Base-by-base conservation (phyloP, 2,888 invertebrate genomes). In the Hoplodrina blanda region DNA sequence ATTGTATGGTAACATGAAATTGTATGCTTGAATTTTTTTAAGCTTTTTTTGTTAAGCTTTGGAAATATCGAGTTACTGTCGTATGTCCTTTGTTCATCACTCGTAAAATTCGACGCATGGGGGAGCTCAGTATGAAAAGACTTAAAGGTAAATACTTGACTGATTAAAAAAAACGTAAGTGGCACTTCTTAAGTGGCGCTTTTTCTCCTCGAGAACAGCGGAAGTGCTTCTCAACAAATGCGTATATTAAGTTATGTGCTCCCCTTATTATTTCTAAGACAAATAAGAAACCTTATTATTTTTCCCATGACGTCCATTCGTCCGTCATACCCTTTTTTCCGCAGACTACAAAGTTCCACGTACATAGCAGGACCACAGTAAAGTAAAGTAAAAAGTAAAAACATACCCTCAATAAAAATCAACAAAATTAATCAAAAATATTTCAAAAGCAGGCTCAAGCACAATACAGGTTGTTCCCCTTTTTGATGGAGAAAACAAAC, bases 361-460 rank as follows among this genome's bases (percentile, higher is more conserved):
- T 33, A 33, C 15, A 19, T 44, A 41, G 15, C 10, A 15, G 13
- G 13, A n/a, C 17, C 19, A 54, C n/a, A 41, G 61, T 60, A 55
- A n/a, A n/a, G n/a, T n/a, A n/a, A n/a, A n/a, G n/a, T n/a, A n/a
- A n/a, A n/a, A n/a, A n/a, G n/a, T n/a, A n/a, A n/a, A n/a, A 71
- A 70, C 72, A 72, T 30, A 55, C 55, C 20, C 41, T 41, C 66
- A 54, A 59, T n/a, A 46, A 37, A 15, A 50, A 67, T 49, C 30
- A 65, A 17, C 13, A 46, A 67, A 68, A 64, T 65, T 72, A 69
- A 72, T 81, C 53, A 68, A 67, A 66, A 76, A 46, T 66, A 15
- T 41, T 57, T 52, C 44, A 54, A 49, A 64, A 66, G 41, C 37
- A 49, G 50, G 49, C 19, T 59, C 19, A 52, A 56, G 72, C 62